Evolutionary conservation across 1,140 invertebrate species (phyloP), one percentile per base, ranked within the genome.

Genomic region (Drosophila tropicalis): DNA sequence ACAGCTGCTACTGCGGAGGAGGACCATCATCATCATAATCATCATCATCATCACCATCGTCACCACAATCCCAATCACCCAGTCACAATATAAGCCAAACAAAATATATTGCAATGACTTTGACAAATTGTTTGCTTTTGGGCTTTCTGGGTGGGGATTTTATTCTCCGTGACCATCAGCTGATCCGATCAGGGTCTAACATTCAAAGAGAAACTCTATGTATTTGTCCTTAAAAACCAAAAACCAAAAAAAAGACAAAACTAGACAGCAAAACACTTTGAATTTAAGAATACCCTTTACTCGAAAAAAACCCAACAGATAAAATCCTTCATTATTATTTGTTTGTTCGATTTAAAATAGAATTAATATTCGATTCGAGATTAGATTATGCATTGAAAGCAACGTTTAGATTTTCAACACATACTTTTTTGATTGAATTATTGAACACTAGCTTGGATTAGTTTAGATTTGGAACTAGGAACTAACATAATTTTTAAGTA

Each of bases 91-190:
- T 22, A 22, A 22, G 19, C 17, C 17, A 51, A 51, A 22, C 17
- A 10, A 17, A 17, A 51, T 29, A 15, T 15, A 64, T 51, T 51
- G 29, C 22, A 32, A 64, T 73, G 67, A 76, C 74, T 76, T 76
- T 76, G 74, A 76, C 73, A 66, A 72, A 78, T 78, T 60, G 62
- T 71, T 77, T 78, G 44, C 44, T 51, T 22, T 19, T 51, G 17
- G 44, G 44, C 44, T 22, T 51, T 51, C 19, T 19, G 17, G 29
- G 29, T 29, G 29, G 29, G 44, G 44, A 47, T 22, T 58, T 55
- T 44, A 58, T 29, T 40, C 10, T 22, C 60, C 13, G 29, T 56
- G 54, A 51, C 29, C 13, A 19, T 40, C 56, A 58, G 56, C 56
- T 58, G 56, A 58, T 58, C 56, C 15, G 32, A 58, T 58, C 56